Percentiles rank a stretch among this genome's conserved stretches.
Conservation (phyloP, 2,797 vertebrate species). For the Pygocentrus nattereri region DNA sequence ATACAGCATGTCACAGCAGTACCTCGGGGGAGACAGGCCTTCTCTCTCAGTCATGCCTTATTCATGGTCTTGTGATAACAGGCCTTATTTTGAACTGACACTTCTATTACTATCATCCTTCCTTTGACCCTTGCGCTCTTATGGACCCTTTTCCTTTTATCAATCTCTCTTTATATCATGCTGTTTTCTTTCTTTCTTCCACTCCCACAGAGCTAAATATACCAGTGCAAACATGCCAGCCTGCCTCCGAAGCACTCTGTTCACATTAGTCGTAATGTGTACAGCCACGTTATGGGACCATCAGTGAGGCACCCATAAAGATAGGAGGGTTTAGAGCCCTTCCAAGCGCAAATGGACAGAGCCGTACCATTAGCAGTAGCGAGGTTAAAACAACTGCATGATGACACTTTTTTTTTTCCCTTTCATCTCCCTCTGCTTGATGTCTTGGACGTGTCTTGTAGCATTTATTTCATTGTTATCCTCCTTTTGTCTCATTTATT, state of each 20-base stretch:
- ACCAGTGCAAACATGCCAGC: conserved; percentile 69
- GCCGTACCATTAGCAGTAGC: neutral
- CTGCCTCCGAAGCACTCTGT: conserved; percentile 77
- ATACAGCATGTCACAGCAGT: neutral
- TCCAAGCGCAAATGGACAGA: neutral
- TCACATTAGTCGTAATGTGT: conserved; percentile 80
- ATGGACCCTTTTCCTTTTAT: neutral
- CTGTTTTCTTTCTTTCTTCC: neutral
- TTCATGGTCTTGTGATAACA: conserved; percentile 13
- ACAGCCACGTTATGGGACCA: conserved; percentile 31
- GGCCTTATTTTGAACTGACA: conserved; percentile 7
- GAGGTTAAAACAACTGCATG: neutral
- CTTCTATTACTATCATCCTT: conserved; percentile 28
- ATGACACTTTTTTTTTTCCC: conserved; percentile 2
- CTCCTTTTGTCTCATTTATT: neutral
- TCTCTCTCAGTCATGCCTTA: conserved; percentile 28
- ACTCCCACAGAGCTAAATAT: conserved; percentile 35
- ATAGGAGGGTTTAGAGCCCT: conserved; percentile 25
- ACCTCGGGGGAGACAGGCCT: conserved; percentile 3
- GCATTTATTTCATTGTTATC: neutral
- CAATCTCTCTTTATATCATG: neutral
- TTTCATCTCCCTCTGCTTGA: neutral
- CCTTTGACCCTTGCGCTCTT: neutral
- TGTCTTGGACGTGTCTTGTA: too few species aligned
- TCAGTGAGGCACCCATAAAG: conserved; percentile 45